These are phyloP conservation scores for Cydia splendana DNA, from an alignment of 1,140 invertebrate genomes.

Conservation along the genomic window DNA sequence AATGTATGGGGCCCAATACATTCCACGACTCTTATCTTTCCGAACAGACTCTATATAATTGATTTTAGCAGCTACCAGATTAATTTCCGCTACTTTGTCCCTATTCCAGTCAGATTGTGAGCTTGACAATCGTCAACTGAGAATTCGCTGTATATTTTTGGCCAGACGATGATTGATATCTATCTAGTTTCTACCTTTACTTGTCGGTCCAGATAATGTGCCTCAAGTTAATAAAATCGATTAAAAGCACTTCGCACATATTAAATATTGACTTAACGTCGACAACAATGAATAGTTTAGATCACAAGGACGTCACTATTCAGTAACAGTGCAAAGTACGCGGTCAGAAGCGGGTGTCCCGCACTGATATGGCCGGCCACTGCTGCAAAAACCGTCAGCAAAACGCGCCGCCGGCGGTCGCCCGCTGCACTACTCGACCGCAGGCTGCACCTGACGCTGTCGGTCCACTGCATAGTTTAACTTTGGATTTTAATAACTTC, in stretches of 20 bases:
- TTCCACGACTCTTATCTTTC: too few relatives aligned
- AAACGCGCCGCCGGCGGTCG: slow-evolving; percentile 48
- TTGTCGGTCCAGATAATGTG: too few relatives aligned
- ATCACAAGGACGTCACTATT: slow-evolving; percentile 37
- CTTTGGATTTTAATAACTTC: slow-evolving; percentile 2
- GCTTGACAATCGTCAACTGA: too few relatives aligned
- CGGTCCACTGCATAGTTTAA: slow-evolving; percentile 11
- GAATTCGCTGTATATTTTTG: too few relatives aligned
- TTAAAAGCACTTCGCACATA: background rate
- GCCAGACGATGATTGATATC: too few relatives aligned
- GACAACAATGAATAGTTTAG: background rate
- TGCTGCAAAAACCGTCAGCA: slow-evolving; percentile 62
- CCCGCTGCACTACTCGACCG: slow-evolving; percentile 57
- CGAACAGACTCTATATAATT: too few relatives aligned
- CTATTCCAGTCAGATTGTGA: too few relatives aligned
- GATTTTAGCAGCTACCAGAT: too few relatives aligned
- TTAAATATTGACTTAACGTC: background rate
- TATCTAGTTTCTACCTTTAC: too few relatives aligned
- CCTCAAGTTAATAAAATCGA: background rate
- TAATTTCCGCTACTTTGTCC: too few relatives aligned
- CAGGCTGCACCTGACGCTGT: slow-evolving; percentile 63
- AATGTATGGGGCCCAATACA: too few relatives aligned
- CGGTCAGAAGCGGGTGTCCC: slow-evolving; percentile 50
- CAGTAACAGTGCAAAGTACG: slow-evolving; percentile 39
- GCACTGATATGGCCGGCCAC: slow-evolving; percentile 40